A percentile compares a stretch with the other conserved stretches of the same genome.
phyloP scores from a whole-genome alignment of 2,888 invertebrate genomes.

The Cantharis nigra region DNA sequence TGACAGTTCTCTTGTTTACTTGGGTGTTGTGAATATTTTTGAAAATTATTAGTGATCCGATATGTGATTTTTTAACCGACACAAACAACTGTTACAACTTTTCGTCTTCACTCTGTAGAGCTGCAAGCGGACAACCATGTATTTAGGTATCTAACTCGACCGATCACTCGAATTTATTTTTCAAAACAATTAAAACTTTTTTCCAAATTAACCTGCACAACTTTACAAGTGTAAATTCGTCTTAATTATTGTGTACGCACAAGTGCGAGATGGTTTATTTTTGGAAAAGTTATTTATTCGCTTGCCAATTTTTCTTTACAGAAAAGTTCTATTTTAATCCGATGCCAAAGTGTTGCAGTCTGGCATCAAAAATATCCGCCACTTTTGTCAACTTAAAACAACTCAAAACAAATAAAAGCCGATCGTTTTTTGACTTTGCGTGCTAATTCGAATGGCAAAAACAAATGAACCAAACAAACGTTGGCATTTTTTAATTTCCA shows the following conservation, averaged over 20 bases:
- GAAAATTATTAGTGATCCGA: slow-evolving; percentile 28
- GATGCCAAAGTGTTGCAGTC: neutral
- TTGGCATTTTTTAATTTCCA: neutral
- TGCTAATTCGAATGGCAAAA: neutral
- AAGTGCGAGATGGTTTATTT: neutral
- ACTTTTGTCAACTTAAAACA: neutral
- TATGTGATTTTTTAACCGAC: slow-evolving; percentile 10
- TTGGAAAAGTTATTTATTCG: slow-evolving; percentile 2
- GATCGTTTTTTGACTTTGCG: neutral
- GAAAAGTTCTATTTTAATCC: neutral
- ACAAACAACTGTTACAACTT: slow-evolving; percentile 7
- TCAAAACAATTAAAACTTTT: neutral
- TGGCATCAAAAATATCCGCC: neutral
- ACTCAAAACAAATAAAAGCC: neutral
- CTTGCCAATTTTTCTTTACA: neutral
- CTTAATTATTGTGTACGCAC: neutral
- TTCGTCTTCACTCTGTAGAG: neutral
- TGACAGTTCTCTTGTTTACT: slow-evolving; percentile 22
- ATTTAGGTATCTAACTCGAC: slow-evolving; percentile 20
- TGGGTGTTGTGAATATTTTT: slow-evolving; percentile 21
- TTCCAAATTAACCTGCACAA: neutral
- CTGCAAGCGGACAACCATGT: slow-evolving; percentile 27
- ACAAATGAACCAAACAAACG: neutral
- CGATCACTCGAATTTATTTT: neutral
- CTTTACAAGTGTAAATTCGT: neutral